Base-by-base conservation (phyloP, 2,888 invertebrate species). In the Euplagia quadripunctaria region DNA sequence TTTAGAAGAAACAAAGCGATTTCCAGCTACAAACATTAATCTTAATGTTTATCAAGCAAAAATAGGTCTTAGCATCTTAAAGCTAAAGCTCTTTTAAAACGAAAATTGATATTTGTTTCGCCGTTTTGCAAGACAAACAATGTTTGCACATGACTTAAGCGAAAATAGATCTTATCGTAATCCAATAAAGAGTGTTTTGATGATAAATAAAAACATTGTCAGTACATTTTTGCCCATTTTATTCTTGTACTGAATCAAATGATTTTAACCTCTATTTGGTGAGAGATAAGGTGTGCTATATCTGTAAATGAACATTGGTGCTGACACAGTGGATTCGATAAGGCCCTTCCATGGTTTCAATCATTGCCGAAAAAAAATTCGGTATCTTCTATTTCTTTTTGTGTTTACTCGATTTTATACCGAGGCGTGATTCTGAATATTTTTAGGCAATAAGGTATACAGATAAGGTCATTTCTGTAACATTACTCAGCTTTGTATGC, bases 1-100 rank as follows among this genome's bases (percentile, higher is more conserved):
- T 93, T 93, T 91, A 88, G 84, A 88, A 88, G 92, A 93, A 92
- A 93, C 93, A 92, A 91, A 92, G 90, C 91, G 89, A 88, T 91
- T 88, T 84, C 81, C 74, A 82, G 78, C 80, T 73, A 79, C 78
- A 77, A 82, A 85, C 83, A 84, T 83, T 77, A 79, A 81, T 84
- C 80, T 84, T 77, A 78, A 81, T 83, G 80, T 70, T 70, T 78
- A 72, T 75, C 85, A 84, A 79, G 75, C 81, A 74, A 89, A 89
- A 89, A 77, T 78, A 78, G 78, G 55, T 82, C 86, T 81, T 86
- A 89, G 77, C 71, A 43, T 83, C 74, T 77, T 74, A 31, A 68
- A 72, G 72, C 84, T 87, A 91, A 80, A 84, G 85, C 75, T 77
- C 76, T 77, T 72, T 84, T 73, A 69, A 77, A 77, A 73, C 73